Evolutionary conservation across 1,140 invertebrate genomes (phyloP), one percentile per base, ranked within the genome.

Genomic region (Cryptotermes secundus): DNA sequence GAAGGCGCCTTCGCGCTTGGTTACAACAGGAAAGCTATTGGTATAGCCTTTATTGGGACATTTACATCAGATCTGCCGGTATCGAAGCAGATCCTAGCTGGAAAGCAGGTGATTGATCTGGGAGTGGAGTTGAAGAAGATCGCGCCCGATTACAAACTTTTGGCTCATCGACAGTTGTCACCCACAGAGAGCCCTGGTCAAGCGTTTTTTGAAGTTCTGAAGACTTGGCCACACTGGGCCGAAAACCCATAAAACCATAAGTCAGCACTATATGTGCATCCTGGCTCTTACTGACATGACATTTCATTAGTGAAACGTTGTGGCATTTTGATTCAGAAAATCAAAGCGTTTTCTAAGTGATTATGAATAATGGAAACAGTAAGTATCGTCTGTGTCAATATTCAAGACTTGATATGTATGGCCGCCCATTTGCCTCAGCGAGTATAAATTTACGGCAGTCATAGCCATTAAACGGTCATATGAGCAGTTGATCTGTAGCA

Each of bases 101-200:
- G 91, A 14, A 89, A 92, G 84, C 89, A 91, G 24, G 86, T 96
- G 2, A 95, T 96, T 65, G 89, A 90, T 7, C 89, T 91, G 9
- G 95, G 95, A 2, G 91, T 96, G 0, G 87, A 91, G 24, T 86
- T 89, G 9, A 92, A 92, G 3, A 92, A 92, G 86, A 93, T 96
- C 36, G 88, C 89, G 49, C 83, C 88, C 0, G 88, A 93, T 85
- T 96, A 95, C 86, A 93, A 92, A 79, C 87, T 96, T 16, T 86
- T 95, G 14, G 95, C 93, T 0, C 95, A 96, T 86, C 89, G 93
- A 79, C 95, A 96, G 89, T 91, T 94, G 0, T 89, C 90, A 2
- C 88, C 88, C 0, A 89, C 89, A 22, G 88, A 89, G 82, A 89
- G 88, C 85, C 89, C 89, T 6, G 89, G 89, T 4, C 84, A 85